Evolutionary conservation across 2,888 invertebrate species (phyloP), one percentile per base, ranked within the genome.

Genomic region (Baccha elongata): DNA sequence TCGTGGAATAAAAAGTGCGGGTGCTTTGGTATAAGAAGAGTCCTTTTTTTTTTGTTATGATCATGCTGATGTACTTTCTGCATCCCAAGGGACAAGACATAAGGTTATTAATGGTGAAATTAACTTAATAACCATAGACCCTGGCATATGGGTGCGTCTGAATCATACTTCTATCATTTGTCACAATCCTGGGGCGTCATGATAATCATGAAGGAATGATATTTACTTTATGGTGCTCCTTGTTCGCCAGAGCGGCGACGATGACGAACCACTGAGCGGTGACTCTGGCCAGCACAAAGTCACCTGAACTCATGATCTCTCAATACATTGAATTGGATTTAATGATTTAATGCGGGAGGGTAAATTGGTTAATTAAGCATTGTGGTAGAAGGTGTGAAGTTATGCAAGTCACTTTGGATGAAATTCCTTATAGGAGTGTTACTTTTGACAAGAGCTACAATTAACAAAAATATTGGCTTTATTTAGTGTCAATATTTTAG

Each of bases 101-200:
- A 13, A 52, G 65, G 71, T 81, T 83, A 83, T 83, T 83, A 83
- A 78, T 81, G 71, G 65, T 53, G 67, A 81, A 67, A 81, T 81
- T 71, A 81, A 76, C 75, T 65, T 71, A 68, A 78, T 73, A 67
- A 52, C 60, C 65, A 81, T 71, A 64, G 65, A 62, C 23, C 1
- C 21, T 37, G 15, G 44, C 26, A 81, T 78, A 58, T 72, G 78
- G 78, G 83, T 68, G 78, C 53, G 55, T 50, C 48, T 78, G 78
- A 78, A 78, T 83, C 78, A 83, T 78, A 62, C 78, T 68, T 83
- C 50, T 58, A 64, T 83, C 83, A 83, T 83, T 78, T 83, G 83
- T 83, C 83, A 83, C 67, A 72, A 68, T 73, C 64, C 78, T 50
- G 44, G 60, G 44, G 26, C 58, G 69, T 69, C 74, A 64, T 64